Percentiles rank a stretch among this genome's conserved stretches.
Evolutionary conservation across 2,113 vertebrate genomes (phyloP).

Genomic region (Acrocephalus kingi): DNA sequence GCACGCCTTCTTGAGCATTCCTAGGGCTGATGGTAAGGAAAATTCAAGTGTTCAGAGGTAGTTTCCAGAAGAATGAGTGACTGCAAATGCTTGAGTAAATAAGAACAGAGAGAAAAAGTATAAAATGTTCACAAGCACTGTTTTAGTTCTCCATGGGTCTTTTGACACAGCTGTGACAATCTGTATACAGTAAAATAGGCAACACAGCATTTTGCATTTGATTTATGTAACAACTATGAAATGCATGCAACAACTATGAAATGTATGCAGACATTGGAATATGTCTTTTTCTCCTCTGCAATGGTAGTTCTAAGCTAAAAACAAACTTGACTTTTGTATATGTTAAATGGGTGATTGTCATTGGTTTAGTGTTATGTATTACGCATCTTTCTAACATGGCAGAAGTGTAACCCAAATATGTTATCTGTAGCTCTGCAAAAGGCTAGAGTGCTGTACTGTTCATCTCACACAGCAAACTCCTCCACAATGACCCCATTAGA

Average conservation of each 20-base stretch:
- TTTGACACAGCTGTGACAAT: background rate
- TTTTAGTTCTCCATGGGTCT: background rate
- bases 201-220: background rate
- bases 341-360: background rate
- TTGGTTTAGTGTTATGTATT: background rate
- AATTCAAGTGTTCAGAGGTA: background rate
- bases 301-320: background rate
- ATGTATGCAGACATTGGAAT: background rate
- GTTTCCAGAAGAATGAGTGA: background rate
- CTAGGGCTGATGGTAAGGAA: background rate
- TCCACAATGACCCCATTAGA: background rate
- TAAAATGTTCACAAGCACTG: background rate
- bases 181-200: background rate
- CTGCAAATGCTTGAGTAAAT: background rate
- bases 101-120: background rate
- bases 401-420: background rate
- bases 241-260: background rate
- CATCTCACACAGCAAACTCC: background rate
- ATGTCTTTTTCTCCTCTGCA: background rate
- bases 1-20: background rate
- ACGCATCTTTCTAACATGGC: background rate
- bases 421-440: background rate
- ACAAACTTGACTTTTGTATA: background rate
- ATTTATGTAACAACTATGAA: background rate
- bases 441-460: background rate